Evolutionary conservation across 2,113 vertebrate genomes (phyloP).

Genomic region (Melanerpes formicivorus): DNA sequence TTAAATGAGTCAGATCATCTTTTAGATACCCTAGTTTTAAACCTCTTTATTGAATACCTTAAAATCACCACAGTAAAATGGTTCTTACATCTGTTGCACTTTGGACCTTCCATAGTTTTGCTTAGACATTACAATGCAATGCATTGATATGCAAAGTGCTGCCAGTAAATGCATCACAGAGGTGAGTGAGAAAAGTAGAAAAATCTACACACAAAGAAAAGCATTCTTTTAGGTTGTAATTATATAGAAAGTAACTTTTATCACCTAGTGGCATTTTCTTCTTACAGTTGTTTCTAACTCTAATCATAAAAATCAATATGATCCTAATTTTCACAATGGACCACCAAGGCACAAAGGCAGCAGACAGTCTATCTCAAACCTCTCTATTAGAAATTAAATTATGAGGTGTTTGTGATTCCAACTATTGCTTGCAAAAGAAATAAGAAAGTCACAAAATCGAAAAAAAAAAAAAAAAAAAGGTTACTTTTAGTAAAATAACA

Average conservation of each 20-base stretch:
- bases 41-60: background rate
- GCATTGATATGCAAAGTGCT: background rate
- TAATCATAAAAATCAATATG: background rate
- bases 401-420: background rate
- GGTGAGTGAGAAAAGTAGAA: background rate
- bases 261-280: background rate
- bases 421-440: background rate
- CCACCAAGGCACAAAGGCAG: background rate
- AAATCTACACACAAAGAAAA: background rate
- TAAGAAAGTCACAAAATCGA: background rate
- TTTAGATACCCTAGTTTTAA: background rate
- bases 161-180: background rate
- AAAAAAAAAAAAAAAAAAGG: background rate
- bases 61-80: background rate
- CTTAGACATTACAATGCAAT: background rate
- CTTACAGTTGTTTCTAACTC: background rate
- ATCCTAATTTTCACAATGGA: background rate
- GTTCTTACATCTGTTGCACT: background rate
- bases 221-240: background rate
- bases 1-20: background rate
- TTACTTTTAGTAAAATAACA: background rate
- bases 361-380: background rate
- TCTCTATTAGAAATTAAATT: background rate
- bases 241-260: background rate
- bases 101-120: background rate